phyloP scores from a whole-genome alignment of 1,140 invertebrate genomes.

The Aphelenchoides fujianensis region DNA sequence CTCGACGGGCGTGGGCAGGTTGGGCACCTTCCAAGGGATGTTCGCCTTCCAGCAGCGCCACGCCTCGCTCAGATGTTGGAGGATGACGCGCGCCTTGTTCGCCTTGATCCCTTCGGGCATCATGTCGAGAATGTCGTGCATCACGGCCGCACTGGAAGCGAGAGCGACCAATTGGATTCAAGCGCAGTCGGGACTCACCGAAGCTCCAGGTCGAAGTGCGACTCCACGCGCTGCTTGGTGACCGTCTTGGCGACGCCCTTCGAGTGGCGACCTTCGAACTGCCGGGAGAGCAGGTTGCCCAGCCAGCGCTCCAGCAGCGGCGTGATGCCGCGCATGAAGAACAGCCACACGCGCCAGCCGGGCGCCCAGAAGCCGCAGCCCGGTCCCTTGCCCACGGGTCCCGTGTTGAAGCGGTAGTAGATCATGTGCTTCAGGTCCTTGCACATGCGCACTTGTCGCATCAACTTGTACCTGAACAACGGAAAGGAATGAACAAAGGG shows the following conservation, averaged over 20 bases:
- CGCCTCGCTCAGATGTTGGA: conserved; percentile 97
- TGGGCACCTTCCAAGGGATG: conserved; percentile 99
- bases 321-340: conserved; percentile 98
- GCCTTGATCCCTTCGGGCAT: conserved; percentile 99
- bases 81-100: conserved; percentile 95
- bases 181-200: conserved; percentile 67
- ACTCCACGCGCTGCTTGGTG: conserved; percentile 97
- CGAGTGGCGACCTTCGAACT: conserved; percentile 97
- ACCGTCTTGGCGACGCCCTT: conserved; percentile 99
- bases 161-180: conserved; percentile 64
- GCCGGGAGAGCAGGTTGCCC: conserved; percentile 91
- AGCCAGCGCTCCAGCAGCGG: conserved; percentile 95
- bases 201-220: conserved; percentile 96
- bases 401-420: conserved; percentile 98
- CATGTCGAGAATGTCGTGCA: conserved; percentile 99
- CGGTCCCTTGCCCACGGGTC: conserved; percentile 78
- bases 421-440: conserved; percentile 99
- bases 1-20: conserved; percentile 95
- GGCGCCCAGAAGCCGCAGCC: conserved; percentile 99
- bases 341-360: conserved; percentile 98
- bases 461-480: conserved; percentile 94
- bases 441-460: conserved; percentile 99
- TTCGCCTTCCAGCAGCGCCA: conserved; percentile 99
- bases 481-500: background rate
- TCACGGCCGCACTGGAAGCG: conserved; percentile 67